These are phyloP conservation scores for Halocaridina rubra DNA, from an alignment of 2,888 invertebrate species.

Conservation along the genomic window DNA sequence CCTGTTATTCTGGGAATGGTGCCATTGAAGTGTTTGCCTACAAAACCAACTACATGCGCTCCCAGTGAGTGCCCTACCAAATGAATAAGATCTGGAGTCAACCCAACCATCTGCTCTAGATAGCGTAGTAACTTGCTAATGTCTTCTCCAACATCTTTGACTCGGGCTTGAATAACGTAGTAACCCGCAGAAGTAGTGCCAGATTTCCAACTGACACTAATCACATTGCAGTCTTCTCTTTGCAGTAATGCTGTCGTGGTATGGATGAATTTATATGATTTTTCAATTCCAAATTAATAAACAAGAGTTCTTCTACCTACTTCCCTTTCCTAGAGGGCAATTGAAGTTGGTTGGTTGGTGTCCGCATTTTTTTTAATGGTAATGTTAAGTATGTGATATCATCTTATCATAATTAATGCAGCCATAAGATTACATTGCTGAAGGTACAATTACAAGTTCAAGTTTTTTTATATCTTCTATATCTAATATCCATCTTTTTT, in stretches of 20 bases:
- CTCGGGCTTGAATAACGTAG: conserved; percentile 63
- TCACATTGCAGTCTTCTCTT: conserved; percentile 68
- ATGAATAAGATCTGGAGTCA: conserved; percentile 64
- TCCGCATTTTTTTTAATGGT: too few relatives aligned
- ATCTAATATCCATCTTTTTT: too few relatives aligned
- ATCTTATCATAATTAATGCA: too few relatives aligned
- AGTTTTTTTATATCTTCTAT: too few relatives aligned
- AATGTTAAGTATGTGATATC: too few relatives aligned
- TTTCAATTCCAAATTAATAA: too few relatives aligned
- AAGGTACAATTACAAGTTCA: too few relatives aligned
- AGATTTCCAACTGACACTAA: conserved; percentile 72
- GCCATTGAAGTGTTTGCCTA: conserved; percentile 64
- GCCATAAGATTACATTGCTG: too few relatives aligned
- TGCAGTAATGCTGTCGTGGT: conserved; percentile 56
- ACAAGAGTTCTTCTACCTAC: too few relatives aligned
- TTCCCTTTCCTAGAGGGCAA: too few relatives aligned
- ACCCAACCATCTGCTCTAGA: conserved; percentile 60
- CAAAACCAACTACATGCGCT: conserved; percentile 65
- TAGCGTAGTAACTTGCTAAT: conserved; percentile 65
- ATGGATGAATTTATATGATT: too few relatives aligned
- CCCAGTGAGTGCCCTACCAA: conserved; percentile 66
- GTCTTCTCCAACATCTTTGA: conserved; percentile 66
- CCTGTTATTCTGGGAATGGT: conserved; percentile 65
- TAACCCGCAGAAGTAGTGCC: conserved; percentile 65
- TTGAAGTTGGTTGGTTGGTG: too few relatives aligned